Conservation (phyloP, 2,888 invertebrate species). For the Machimus atricapillus region DNA sequence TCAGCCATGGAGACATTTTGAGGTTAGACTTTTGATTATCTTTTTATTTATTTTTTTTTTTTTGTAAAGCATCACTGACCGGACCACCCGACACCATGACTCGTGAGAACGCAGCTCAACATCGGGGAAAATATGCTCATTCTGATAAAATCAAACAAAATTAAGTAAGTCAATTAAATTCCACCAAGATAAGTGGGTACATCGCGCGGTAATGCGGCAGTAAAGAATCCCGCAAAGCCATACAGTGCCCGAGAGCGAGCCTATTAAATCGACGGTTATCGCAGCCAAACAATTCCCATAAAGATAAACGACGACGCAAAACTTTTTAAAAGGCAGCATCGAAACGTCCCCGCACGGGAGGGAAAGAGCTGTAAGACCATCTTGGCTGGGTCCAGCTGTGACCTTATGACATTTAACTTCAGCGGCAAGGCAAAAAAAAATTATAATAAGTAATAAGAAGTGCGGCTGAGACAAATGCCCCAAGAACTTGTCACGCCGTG, state of each 20-base stretch:
- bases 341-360: neutral
- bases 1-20: neutral
- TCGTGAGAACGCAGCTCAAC: neutral
- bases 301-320: neutral
- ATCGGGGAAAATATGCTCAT: neutral
- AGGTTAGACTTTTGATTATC: neutral
- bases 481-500: neutral
- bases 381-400: neutral
- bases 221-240: neutral
- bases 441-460: neutral
- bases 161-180: neutral
- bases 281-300: constrained; percentile 1
- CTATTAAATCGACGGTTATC: neutral
- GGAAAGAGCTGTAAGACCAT: neutral
- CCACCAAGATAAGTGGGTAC: neutral
- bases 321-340: neutral
- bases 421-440: neutral
- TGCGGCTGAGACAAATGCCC: neutral
- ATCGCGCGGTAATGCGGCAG: neutral
- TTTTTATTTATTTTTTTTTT: neutral
- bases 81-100: neutral
- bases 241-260: neutral
- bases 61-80: neutral
- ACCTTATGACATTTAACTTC: constrained; percentile 15
- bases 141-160: neutral